Percentiles rank a stretch among this genome's conserved stretches.
These are phyloP conservation scores for Coranthus polyacanthus DNA, from an alignment of 2,797 vertebrate genomes.

Conservation along the genomic window DNA sequence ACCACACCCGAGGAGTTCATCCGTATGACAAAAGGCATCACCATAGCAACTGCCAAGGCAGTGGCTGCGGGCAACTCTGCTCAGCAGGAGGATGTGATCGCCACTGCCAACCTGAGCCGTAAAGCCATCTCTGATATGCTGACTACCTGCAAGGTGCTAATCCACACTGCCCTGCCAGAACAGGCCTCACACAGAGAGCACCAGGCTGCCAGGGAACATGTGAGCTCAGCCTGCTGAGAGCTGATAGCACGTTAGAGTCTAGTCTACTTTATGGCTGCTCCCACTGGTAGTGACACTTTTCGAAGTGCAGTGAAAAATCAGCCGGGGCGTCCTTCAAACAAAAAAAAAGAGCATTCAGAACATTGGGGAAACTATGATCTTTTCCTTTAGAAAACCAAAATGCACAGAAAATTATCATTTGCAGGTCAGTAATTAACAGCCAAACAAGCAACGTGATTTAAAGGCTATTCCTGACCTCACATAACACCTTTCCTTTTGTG, in stretches of 20 bases:
- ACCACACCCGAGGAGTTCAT: slow-evolving; percentile 97
- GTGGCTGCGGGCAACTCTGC: slow-evolving; percentile 97
- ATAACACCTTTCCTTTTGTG: not conserved
- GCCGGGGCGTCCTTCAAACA: slow-evolving; percentile 53
- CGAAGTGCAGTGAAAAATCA: slow-evolving; percentile 50
- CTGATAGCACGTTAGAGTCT: slow-evolving; percentile 54
- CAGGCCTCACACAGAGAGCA: slow-evolving; percentile 54
- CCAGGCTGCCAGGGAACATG: slow-evolving; percentile 55
- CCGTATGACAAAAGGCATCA: slow-evolving; percentile 99
- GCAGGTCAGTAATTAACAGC: too few species aligned
- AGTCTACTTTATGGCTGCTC: slow-evolving; percentile 44
- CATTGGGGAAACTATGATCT: too few species aligned
- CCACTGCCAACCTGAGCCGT: slow-evolving; percentile 97
- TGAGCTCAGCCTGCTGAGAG: slow-evolving; percentile 57
- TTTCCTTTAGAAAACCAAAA: slow-evolving; percentile 12
- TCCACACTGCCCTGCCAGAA: slow-evolving; percentile 56
- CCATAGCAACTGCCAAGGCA: slow-evolving; percentile 96
- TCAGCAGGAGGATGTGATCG: slow-evolving; percentile 96
- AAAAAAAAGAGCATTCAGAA: not conserved
- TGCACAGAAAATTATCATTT: too few species aligned
- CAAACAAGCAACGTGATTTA: too few species aligned
- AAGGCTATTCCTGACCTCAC: too few species aligned
- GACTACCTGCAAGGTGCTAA: slow-evolving; percentile 94
- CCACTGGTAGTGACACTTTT: slow-evolving; percentile 52
- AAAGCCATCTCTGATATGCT: slow-evolving; percentile 98